Evolutionary conservation across 1,140 invertebrate genomes (phyloP).

Genomic region (Drosophila tristis): DNA sequence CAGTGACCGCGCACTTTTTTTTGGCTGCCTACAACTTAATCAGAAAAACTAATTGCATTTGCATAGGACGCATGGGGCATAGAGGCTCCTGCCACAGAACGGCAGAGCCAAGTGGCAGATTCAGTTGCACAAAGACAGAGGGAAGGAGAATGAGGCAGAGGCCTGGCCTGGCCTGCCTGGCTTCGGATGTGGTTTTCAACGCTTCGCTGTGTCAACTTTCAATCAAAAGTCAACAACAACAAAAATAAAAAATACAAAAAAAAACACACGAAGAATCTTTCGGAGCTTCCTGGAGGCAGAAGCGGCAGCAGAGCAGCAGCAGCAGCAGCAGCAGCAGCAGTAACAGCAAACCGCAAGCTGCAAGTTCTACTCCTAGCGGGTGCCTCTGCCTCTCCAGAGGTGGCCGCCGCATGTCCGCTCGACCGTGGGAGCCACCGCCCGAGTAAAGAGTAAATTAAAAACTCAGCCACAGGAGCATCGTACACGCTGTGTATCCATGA

Average conservation of each 20-base stretch:
- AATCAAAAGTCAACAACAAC: slow-evolving; percentile 80
- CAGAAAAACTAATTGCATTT: slow-evolving; percentile 81
- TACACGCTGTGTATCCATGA: slow-evolving; percentile 17
- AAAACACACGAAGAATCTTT: slow-evolving; percentile 50
- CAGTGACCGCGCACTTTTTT: slow-evolving; percentile 25
- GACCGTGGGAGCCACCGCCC: slow-evolving; percentile 70
- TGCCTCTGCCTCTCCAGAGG: slow-evolving; percentile 51
- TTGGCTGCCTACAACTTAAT: slow-evolving; percentile 74
- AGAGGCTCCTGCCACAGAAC: slow-evolving; percentile 2
- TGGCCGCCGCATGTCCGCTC: slow-evolving; percentile 50
- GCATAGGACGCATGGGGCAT: slow-evolving; percentile 57
- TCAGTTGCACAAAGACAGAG: not conserved
- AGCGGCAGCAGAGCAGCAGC: slow-evolving; percentile 26
- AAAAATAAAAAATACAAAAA: slow-evolving; percentile 34
- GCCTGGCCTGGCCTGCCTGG: not conserved
- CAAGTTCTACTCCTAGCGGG: slow-evolving; percentile 58
- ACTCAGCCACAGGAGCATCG: slow-evolving; percentile 22
- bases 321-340: slow-evolving; percentile 27
- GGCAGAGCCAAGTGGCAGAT: too few species aligned
- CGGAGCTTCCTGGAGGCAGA: slow-evolving; percentile 65
- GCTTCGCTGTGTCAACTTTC: slow-evolving; percentile 81
- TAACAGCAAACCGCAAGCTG: slow-evolving; percentile 37
- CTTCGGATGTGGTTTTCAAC: slow-evolving; percentile 81
- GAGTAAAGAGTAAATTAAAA: slow-evolving; percentile 66
- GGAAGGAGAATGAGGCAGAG: not conserved